Evolutionary conservation across 2,113 vertebrate genomes (phyloP).

Genomic region (Hydrochoerus hydrochaeris): DNA sequence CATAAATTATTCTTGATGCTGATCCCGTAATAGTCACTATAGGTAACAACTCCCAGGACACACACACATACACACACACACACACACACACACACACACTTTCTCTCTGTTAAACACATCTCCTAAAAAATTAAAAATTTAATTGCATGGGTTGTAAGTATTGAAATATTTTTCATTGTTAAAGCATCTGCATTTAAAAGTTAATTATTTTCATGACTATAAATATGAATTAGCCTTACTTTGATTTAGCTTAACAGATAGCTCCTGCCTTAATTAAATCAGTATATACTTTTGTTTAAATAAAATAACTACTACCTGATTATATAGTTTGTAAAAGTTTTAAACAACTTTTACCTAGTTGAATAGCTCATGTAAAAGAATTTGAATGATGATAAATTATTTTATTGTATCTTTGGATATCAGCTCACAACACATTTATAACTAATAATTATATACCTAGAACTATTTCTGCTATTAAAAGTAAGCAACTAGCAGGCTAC

Average conservation of each 20-base stretch:
- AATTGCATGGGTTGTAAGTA: neutral
- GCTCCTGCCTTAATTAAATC: neutral
- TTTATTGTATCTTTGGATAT: constrained; percentile 32
- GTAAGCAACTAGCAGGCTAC: neutral
- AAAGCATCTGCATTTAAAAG: constrained; percentile 21
- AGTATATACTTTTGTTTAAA: constrained; percentile 43
- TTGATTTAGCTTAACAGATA: constrained; percentile 28
- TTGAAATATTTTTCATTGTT: constrained; percentile 58
- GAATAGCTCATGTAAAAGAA: constrained; percentile 38
- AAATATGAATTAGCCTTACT: constrained; percentile 16
- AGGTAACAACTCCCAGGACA: neutral
- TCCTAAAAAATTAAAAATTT: neutral
- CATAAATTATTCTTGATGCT: neutral
- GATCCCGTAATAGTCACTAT: neutral
- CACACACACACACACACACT: too few species aligned
- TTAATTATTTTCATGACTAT: constrained; percentile 37
- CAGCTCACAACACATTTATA: neutral
- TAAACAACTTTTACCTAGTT: constrained; percentile 20
- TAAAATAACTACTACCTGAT: neutral
- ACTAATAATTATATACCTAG: neutral
- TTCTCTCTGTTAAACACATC: neutral
- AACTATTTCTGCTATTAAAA: constrained; percentile 54
- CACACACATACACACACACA: neutral
- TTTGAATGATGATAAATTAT: constrained; percentile 14
- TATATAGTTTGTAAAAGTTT: constrained; percentile 14